Evolutionary conservation across 2,888 invertebrate genomes (phyloP).

Genomic region (Ligdia adustata): DNA sequence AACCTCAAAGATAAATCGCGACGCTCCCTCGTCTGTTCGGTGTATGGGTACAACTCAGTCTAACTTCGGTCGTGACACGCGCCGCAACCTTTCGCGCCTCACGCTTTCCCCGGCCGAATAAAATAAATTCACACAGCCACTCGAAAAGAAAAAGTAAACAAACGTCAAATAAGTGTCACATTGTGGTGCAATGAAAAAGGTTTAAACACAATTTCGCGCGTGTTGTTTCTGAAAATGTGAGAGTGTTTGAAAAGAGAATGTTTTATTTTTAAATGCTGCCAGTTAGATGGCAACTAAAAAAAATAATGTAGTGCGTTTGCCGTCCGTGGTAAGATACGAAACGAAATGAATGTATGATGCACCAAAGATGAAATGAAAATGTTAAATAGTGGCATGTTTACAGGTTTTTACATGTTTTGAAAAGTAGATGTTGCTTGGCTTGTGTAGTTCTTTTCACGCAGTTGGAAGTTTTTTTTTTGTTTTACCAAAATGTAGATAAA

Average conservation of each 20-base stretch:
- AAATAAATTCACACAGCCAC: slow-evolving; percentile 32
- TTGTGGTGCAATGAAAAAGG: slow-evolving; percentile 23
- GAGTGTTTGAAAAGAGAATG: slow-evolving; percentile 36
- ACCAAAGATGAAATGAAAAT: slow-evolving; percentile 56
- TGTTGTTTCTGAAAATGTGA: slow-evolving; percentile 20
- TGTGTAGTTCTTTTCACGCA: slow-evolving; percentile 11
- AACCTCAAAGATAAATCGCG: slow-evolving; percentile 38
- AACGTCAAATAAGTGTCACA: slow-evolving; percentile 38
- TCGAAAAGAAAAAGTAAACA: slow-evolving; percentile 43
- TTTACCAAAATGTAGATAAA: too few relatives aligned
- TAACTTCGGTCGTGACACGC: slow-evolving; percentile 56
- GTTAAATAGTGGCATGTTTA: slow-evolving; percentile 72
- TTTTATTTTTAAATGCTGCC: slow-evolving; percentile 36
- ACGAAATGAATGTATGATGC: slow-evolving; percentile 55
- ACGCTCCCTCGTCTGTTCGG: slow-evolving; percentile 31
- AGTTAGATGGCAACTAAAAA: slow-evolving; percentile 72
- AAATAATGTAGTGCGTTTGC: slow-evolving; percentile 78
- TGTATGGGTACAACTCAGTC: slow-evolving; percentile 59
- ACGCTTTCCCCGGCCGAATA: slow-evolving; percentile 37
- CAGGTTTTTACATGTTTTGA: slow-evolving; percentile 72
- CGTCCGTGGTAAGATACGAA: slow-evolving; percentile 75
- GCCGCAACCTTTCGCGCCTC: slow-evolving; percentile 43
- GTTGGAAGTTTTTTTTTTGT: too few relatives aligned
- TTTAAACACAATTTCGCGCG: slow-evolving; percentile 8
- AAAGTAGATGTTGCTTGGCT: slow-evolving; percentile 56